Percentiles rank a stretch among this genome's conserved stretches.
Evolutionary conservation across 2,888 invertebrate species (phyloP).

Genomic region (Cremastinae sp.): DNA sequence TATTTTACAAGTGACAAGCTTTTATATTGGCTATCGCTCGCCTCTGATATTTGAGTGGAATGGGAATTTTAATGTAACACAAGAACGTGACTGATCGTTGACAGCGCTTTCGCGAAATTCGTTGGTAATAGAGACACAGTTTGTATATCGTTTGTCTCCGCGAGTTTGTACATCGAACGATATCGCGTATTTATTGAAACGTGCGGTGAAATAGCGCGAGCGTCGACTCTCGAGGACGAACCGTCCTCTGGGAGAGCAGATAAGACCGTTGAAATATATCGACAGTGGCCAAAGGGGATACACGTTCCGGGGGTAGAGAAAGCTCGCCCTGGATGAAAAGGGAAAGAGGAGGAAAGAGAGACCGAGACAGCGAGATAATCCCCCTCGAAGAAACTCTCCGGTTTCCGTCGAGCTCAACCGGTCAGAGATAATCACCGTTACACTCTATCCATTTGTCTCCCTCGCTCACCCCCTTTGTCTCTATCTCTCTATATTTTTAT

Average conservation of each 20-base stretch:
- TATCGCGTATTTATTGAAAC: conserved; percentile 65
- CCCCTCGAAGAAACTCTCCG: conserved; percentile 70
- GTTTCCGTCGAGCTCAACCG: conserved; percentile 73
- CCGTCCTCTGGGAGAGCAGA: conserved; percentile 73
- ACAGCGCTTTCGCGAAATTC: conserved; percentile 5
- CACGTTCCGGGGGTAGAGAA: conserved; percentile 42
- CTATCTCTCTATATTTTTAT: neutral
- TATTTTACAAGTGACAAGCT: too few relatives aligned
- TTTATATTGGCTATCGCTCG: too few relatives aligned
- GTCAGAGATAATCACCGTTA: conserved; percentile 77
- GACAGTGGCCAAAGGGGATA: conserved; percentile 75
- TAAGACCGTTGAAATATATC: conserved; percentile 77
- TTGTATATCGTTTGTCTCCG: conserved; percentile 21
- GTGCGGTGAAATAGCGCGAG: conserved; percentile 57
- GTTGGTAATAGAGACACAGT: conserved; percentile 5
- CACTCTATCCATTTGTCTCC: conserved; percentile 54
- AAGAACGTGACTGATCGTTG: conserved; percentile 13
- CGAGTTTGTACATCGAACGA: conserved; percentile 6
- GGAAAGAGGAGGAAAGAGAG: conserved; percentile 39
- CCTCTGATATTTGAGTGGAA: too few relatives aligned
- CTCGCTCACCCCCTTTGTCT: neutral
- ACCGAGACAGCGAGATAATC: conserved; percentile 74
- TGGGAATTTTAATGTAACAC: neutral
- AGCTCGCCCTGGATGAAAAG: neutral
- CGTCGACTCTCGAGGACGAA: conserved; percentile 66